Evolutionary conservation across 2,113 vertebrate species (phyloP), one percentile per base, ranked within the genome.

Genomic region (Hyaena hyaena): DNA sequence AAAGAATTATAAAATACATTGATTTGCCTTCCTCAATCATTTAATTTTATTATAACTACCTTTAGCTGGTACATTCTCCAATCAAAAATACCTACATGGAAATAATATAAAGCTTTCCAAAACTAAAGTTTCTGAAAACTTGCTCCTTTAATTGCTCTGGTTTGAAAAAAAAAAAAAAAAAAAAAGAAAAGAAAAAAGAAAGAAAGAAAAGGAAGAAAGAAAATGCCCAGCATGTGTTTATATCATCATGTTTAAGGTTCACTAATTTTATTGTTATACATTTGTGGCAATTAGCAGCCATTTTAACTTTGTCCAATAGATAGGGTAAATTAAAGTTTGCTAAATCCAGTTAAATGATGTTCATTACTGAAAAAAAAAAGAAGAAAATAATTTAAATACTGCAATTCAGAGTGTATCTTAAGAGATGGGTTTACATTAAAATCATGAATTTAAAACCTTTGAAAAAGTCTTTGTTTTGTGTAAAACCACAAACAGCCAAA

Each of bases 251-350:
- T 97, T 98, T 96, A 98, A 66, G 95, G 50, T 96, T 97, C 96
- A 96, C 66, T 93, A 90, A 95, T 96, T 98, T 97, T 98, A 98
- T 86, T 96, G n/a, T 82, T 85, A 93, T 19, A 48, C 2, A 16
- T 97, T 68, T 97, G 31, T 89, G 53, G 61, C 89, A 97, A 97
- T 98, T 98, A 96, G 71, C 50, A 95, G 45, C 10, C 28, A 31
- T 48, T 94, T 97, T 90, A 96, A 23, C 55, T 97, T 96, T 79
- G 33, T 68, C 2, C 31, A 92, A 45, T 24, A 83, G 43, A 58
- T 48, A 33, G 81, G 85, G 53, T 92, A 97, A 98, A 85, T 95
- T 4, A 97, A 95, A 68, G 10, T 53, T 98, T 98, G 97, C 58
- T 31, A 85, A 55, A 21, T 96, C 35, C 95, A 28, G 68, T 95